Conservation (phyloP, 1,140 invertebrate species). For the Pseudachorutes palmiensis region DNA sequence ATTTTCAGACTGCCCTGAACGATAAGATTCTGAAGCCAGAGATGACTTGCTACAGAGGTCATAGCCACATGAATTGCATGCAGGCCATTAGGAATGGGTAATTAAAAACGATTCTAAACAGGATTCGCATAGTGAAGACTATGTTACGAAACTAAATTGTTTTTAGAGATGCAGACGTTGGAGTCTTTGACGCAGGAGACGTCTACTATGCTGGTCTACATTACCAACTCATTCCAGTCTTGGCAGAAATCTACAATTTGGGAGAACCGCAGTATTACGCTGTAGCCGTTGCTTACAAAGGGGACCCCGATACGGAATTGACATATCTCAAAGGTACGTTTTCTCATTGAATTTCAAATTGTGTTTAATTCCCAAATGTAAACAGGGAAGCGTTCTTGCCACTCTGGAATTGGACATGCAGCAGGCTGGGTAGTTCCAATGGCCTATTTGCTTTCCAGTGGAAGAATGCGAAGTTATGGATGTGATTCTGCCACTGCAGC, state of each 20-base stretch:
- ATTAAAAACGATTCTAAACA: no score
- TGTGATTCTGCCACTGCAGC: slow-evolving; percentile 82
- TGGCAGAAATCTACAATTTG: slow-evolving; percentile 81
- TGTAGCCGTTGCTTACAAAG: slow-evolving; percentile 84
- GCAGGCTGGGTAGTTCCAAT: slow-evolving; percentile 94
- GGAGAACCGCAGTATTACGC: slow-evolving; percentile 81
- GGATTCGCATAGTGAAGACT: no score
- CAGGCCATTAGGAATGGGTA: slow-evolving; percentile 62
- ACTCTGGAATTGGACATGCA: slow-evolving; percentile 80
- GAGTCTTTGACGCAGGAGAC: slow-evolving; percentile 84
- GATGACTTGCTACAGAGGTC: slow-evolving; percentile 73
- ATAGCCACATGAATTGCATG: slow-evolving; percentile 85
- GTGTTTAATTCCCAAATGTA: slow-evolving; percentile 17
- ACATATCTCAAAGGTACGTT: slow-evolving; percentile 68
- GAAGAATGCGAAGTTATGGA: slow-evolving; percentile 83
- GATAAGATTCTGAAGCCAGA: slow-evolving; percentile 81
- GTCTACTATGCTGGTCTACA: slow-evolving; percentile 80
- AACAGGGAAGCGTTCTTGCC: slow-evolving; percentile 72
- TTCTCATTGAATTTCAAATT: neutral
- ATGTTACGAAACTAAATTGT: no score
- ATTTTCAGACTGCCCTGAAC: slow-evolving; percentile 65
- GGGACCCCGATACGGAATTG: slow-evolving; percentile 74
- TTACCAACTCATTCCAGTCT: slow-evolving; percentile 72
- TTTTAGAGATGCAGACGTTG: slow-evolving; percentile 64
- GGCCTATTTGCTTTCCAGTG: slow-evolving; percentile 84